Conservation (phyloP, 1,140 invertebrate species). For the Luehdorfia chinensis region DNA sequence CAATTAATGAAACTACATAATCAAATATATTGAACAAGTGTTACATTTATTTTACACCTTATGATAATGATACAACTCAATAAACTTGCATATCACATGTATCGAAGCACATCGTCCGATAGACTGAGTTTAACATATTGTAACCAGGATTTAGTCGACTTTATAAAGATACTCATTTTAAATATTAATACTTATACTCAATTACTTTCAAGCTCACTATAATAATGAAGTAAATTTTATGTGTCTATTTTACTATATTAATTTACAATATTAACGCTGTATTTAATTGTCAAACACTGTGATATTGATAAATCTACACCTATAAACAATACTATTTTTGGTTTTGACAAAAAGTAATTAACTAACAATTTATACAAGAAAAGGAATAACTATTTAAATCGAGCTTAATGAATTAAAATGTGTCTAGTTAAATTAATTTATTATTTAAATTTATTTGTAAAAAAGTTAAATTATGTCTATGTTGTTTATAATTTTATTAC, state of each 20-base stretch:
- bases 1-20: constrained; percentile 17
- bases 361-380: not conserved
- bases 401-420: constrained; percentile 14
- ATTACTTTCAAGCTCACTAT: constrained; percentile 5
- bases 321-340: constrained; percentile 5
- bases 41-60: not conserved
- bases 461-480: not conserved
- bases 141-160: constrained; percentile 6
- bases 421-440: constrained; percentile 15
- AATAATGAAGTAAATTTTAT: constrained; percentile 2
- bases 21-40: not conserved
- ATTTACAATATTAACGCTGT: constrained; percentile 13
- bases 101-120: constrained; percentile 1
- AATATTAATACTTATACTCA: constrained; percentile 2
- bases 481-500: not conserved
- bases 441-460: constrained; percentile 2
- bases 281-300: constrained; percentile 17
- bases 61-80: not conserved
- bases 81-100: constrained; percentile 13
- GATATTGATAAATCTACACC: constrained; percentile 10
- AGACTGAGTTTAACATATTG: constrained; percentile 14
- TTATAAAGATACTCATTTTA: constrained; percentile 10
- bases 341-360: constrained; percentile 4
- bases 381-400: constrained; percentile 10
- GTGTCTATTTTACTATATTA: constrained; percentile 15